Conservation (phyloP, 2,113 vertebrate species). For the Aspidoscelis tigris region DNA sequence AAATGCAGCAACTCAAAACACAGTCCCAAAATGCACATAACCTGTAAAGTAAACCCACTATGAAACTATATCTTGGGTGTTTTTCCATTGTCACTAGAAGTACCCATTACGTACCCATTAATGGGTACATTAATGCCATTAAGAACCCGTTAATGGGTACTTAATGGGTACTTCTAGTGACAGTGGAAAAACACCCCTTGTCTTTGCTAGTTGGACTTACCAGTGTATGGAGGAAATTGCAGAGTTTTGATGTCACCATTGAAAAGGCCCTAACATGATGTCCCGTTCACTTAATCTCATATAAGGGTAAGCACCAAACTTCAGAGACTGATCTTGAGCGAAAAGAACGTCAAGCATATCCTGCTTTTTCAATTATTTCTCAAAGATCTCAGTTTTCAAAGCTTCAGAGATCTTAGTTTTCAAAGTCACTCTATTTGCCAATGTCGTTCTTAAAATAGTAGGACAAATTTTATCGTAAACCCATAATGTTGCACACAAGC, state of each 20-base stretch:
- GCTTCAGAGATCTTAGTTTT: too few species aligned
- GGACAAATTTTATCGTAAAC: background rate
- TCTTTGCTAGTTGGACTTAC: background rate
- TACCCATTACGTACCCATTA: too few species aligned
- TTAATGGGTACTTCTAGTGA: too few species aligned
- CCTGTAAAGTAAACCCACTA: background rate
- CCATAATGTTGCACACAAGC: too few species aligned
- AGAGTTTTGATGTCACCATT: background rate
- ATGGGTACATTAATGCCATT: too few species aligned
- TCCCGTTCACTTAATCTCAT: background rate
- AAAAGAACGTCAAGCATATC: too few species aligned
- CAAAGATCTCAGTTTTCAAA: too few species aligned
- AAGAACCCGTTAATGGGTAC: too few species aligned
- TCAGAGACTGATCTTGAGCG: background rate
- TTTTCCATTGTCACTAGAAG: too few species aligned
- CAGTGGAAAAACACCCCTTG: background rate
- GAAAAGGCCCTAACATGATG: background rate
- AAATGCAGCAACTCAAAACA: background rate
- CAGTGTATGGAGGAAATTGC: background rate
- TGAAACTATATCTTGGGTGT: too few species aligned
- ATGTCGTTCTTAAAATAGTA: background rate
- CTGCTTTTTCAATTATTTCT: too few species aligned
- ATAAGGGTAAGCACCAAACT: background rate
- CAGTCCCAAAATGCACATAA: background rate
- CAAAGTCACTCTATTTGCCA: too few species aligned